These are phyloP conservation scores for Tachysurus fulvidraco DNA, from an alignment of 2,113 vertebrate genomes.

Conservation along the genomic window DNA sequence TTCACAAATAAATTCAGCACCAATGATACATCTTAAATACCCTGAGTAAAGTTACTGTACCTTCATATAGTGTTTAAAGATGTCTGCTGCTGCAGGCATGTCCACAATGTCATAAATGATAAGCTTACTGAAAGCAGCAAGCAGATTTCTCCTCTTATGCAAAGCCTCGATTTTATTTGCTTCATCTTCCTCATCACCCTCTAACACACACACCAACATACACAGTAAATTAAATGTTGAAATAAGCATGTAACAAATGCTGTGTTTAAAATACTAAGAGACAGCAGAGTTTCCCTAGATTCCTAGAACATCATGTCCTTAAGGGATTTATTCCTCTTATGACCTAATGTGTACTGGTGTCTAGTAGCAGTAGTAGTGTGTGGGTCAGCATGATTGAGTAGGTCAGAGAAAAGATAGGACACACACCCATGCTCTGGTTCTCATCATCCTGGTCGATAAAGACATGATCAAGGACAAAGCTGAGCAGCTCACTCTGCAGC, in stretches of 20 bases:
- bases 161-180: constrained; percentile 99
- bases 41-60: constrained; percentile 62
- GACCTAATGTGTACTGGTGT: not conserved
- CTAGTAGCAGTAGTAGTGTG: not conserved
- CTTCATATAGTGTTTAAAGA: constrained; percentile 99
- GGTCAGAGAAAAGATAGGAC: not conserved
- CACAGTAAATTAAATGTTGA: not conserved
- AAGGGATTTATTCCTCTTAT: not conserved
- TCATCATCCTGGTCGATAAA: constrained; percentile 91
- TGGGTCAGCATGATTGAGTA: not conserved
- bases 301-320: not conserved
- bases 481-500: constrained; percentile 95
- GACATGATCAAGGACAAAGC: constrained; percentile 92
- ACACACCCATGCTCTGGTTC: constrained; percentile 97
- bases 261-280: not conserved
- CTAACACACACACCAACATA: constrained; percentile 61
- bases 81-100: constrained; percentile 98
- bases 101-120: constrained; percentile 99
- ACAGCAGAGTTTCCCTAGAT: not conserved
- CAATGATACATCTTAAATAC: not conserved
- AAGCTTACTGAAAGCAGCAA: constrained; percentile 97
- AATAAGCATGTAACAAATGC: not conserved
- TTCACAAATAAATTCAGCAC: not conserved
- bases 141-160: constrained; percentile 96
- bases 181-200: constrained; percentile 98